Conservation (phyloP, 2,113 vertebrate species). For the Bostrychus sinensis region DNA sequence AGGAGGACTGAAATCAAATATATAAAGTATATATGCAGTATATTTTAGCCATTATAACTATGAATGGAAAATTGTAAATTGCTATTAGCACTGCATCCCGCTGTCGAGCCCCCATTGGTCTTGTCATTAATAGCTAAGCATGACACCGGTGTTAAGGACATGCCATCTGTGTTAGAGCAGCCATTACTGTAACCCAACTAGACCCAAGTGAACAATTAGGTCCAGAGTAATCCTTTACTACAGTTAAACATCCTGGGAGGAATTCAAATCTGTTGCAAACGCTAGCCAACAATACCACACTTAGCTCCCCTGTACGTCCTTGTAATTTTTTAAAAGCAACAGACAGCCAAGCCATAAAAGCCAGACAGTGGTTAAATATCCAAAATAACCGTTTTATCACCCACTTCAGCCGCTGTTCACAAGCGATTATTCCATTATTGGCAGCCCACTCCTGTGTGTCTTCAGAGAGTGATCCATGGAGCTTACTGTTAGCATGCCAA, state of each 20-base stretch:
- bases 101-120: neutral
- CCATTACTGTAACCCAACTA: slow-evolving; percentile 3
- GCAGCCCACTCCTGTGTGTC: slow-evolving; percentile 25
- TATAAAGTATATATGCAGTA: neutral
- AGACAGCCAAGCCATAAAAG: slow-evolving; percentile 31
- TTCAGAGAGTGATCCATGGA: slow-evolving; percentile 15
- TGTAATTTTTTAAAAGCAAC: slow-evolving; percentile 1
- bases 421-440: slow-evolving; percentile 29
- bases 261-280: slow-evolving; percentile 1
- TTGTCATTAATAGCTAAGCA: neutral
- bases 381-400: slow-evolving; percentile 25
- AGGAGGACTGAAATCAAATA: neutral
- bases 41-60: neutral
- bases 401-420: slow-evolving; percentile 7
- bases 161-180: slow-evolving; percentile 2
- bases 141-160: neutral
- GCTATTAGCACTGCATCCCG: neutral
- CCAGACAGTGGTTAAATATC: slow-evolving; percentile 11
- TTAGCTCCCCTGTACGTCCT: slow-evolving; percentile 16
- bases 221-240: neutral
- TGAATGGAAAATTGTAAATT: neutral
- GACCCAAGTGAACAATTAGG: slow-evolving; percentile 12
- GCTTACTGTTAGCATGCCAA: slow-evolving; percentile 19
- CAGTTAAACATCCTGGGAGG: slow-evolving; percentile 8
- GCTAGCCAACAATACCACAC: slow-evolving; percentile 15